Evolutionary conservation across 2,797 vertebrate genomes (phyloP).

Genomic region (Lacerta agilis): DNA sequence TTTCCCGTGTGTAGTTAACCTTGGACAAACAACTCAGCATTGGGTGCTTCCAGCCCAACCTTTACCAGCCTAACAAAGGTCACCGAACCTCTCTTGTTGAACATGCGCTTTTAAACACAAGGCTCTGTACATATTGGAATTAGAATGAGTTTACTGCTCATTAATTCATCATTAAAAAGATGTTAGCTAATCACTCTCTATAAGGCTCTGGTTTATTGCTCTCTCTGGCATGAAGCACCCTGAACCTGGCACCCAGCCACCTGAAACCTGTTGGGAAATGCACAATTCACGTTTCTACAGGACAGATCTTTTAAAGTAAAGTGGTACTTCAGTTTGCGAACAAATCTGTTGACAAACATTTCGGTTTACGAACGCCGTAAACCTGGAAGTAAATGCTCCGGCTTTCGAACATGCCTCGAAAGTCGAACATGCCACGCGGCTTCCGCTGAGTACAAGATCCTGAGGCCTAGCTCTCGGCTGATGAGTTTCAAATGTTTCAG

Average conservation of each 20-base stretch:
- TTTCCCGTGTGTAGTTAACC: constrained; percentile 83
- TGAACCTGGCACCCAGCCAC: constrained; percentile 43
- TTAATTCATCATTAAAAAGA: constrained; percentile 77
- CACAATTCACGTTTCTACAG: constrained; percentile 22
- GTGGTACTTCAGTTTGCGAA: too few species aligned
- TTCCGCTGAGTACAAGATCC: too few species aligned
- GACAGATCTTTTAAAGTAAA: not conserved
- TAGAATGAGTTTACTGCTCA: constrained; percentile 73
- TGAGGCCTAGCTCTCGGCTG: too few species aligned
- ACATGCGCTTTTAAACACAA: constrained; percentile 71
- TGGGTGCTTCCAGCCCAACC: constrained; percentile 75
- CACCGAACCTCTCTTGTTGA: constrained; percentile 68
- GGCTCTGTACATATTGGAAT: constrained; percentile 71
- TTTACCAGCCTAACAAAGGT: constrained; percentile 78
- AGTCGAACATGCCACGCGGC: too few species aligned
- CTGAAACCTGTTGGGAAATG: constrained; percentile 29
- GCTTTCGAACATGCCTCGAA: too few species aligned
- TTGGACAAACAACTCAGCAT: constrained; percentile 78
- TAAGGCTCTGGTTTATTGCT: constrained; percentile 63
- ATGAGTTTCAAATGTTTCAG: too few species aligned
- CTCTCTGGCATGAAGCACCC: constrained; percentile 53
- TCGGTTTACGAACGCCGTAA: too few species aligned
- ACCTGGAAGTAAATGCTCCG: too few species aligned
- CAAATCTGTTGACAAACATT: too few species aligned
- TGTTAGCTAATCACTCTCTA: constrained; percentile 74